These are phyloP conservation scores for Phania funesta DNA, from an alignment of 2,888 invertebrate species.

Conservation along the genomic window DNA sequence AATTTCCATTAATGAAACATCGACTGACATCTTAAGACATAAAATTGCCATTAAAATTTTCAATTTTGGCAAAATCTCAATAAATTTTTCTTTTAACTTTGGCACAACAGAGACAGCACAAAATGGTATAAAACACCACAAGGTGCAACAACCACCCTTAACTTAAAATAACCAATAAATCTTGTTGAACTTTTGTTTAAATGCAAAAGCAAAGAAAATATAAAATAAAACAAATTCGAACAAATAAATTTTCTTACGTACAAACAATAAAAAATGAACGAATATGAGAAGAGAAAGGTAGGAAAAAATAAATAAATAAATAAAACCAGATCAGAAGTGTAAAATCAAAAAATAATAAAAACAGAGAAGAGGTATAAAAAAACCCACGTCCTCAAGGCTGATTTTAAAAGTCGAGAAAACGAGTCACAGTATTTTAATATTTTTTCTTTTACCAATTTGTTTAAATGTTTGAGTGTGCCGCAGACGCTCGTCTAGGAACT, in stretches of 20 bases:
- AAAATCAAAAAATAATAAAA: no score
- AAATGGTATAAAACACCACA: slow-evolving; percentile 24
- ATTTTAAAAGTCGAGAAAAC: no score
- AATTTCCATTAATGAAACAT: slow-evolving; percentile 27
- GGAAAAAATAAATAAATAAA: no score
- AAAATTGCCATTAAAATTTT: slow-evolving; percentile 39
- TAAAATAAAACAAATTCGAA: neutral
- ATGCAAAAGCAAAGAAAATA: neutral
- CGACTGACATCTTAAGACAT: slow-evolving; percentile 35
- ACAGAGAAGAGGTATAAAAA: no score
- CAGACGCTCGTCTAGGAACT: no score
- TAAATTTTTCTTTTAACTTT: slow-evolving; percentile 31
- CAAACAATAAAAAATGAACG: no score
- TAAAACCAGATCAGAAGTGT: no score
- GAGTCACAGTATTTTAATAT: no score
- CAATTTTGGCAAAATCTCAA: slow-evolving; percentile 41
- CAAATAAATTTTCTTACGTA: neutral
- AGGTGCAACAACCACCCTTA: slow-evolving; percentile 38
- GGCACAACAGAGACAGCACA: slow-evolving; percentile 6
- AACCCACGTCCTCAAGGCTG: no score
- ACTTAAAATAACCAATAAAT: slow-evolving; percentile 65
- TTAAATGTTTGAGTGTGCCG: no score
- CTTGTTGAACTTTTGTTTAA: slow-evolving; percentile 57
- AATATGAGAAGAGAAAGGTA: no score
- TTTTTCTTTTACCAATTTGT: no score